Base-by-base conservation (phyloP, 2,113 vertebrate genomes). In the Pimephales promelas region DNA sequence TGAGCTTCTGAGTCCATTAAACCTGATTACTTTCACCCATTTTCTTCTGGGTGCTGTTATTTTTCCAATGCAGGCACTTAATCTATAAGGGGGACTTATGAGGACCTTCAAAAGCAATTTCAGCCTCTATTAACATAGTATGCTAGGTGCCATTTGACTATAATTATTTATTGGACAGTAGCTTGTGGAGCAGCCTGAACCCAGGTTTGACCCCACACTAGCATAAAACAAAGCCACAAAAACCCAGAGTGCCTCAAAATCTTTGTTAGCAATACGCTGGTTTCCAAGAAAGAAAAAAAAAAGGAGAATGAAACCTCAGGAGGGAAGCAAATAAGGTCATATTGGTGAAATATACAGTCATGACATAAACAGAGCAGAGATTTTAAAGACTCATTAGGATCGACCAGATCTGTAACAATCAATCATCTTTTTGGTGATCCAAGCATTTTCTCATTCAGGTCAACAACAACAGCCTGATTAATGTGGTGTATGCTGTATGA, bases 11-110 rank as follows among this genome's bases (percentile, higher is more conserved):
- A 96, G 96, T 97, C 96, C 95, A 97, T 97, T 97, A 97, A 96
- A 96, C 95, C 95, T 96, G 95, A 97, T 97, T 97, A 96, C 94
- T 95, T 95, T 96, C 95, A 95, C 95, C 96, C 95, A 95, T 87
- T 96, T 96, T 95, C 95, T 94, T 95, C 94, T 95, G 92, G 94
- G 94, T 94, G 93, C 95, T 92, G 94, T 95, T 96, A 95, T 96
- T 96, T 96, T 95, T 95, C 76, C 94, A 94, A 92, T 92, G 92
- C 93, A 93, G 88, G 94, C 95, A 95, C 95, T 96, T 96, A 95
- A 97, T 97, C 95, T 95, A 96, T 96, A 96, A 94, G 92, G 94
- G 94, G 95, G 96, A 96, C 95, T 96, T 96, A 96, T 96, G 95
- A 96, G 95, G 96, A 96, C 95, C 96, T 96, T 96, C 95, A 95